A percentile compares a stretch with the other conserved stretches of the same genome.
phyloP scores from a whole-genome alignment of 2,888 invertebrate genomes.

The Lamellibrachia columna region DNA sequence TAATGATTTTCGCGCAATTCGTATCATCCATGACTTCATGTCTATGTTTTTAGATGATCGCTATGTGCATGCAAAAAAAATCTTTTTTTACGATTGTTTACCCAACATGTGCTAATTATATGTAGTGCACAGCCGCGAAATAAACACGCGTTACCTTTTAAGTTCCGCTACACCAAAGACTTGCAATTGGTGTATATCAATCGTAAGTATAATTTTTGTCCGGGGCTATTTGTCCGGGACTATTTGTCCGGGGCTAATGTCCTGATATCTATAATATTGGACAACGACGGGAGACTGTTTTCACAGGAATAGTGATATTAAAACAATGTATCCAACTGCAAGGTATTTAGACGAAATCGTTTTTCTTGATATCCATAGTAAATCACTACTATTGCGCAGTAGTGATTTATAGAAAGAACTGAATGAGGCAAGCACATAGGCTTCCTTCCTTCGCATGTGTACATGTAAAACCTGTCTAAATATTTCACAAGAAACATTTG shows the following conservation, averaged over 20 bases:
- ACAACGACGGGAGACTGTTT: background rate
- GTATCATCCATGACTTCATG: background rate
- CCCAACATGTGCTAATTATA: background rate
- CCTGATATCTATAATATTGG: no score
- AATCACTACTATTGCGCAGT: background rate
- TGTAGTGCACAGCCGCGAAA: background rate
- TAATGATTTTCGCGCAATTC: background rate
- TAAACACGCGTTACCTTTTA: background rate
- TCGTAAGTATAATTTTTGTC: background rate
- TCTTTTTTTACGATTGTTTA: background rate
- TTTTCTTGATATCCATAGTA: background rate
- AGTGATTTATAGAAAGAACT: background rate
- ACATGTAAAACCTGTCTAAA: background rate
- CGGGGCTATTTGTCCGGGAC: no score
- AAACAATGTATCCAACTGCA: background rate
- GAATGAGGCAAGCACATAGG: background rate
- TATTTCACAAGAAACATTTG: background rate
- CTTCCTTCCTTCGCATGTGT: background rate
- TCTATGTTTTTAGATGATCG: background rate
- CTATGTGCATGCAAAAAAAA: background rate
- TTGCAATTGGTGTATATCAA: background rate
- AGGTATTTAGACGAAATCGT: background rate
- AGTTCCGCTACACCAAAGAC: background rate
- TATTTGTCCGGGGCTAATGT: no score
- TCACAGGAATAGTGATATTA: background rate